Base-by-base conservation (phyloP, 2,797 vertebrate genomes). In the Loriculus beryllinus region DNA sequence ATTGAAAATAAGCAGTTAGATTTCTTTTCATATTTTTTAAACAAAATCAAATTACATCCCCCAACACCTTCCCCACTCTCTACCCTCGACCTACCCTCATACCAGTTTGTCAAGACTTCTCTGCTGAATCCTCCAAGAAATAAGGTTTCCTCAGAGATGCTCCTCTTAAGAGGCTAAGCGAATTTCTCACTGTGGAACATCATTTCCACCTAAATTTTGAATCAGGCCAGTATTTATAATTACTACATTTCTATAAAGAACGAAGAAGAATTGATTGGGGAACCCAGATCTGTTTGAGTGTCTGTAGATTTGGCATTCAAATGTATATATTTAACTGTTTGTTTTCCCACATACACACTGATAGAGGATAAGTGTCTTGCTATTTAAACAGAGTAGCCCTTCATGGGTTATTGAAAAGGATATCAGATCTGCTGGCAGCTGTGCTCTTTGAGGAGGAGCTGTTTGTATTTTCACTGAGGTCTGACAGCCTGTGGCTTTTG, bases 31-130 rank as follows among this genome's bases (percentile, higher is more conserved):
- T 25, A 14, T 25, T 56, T 49, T 83, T 13, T 13, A 40, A 67
- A 33, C 7, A 62, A 67, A 71, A 62, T 57, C 16, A 75, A 33
- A 25, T 70, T 51, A 37, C 1, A 11, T 5, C 3, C 8, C 6
- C 26, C 26, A 37, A 3, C 21, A 3, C 7, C 5, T 2, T 9
- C 3, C 7, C 3, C 17, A 17, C 54, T 25, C 33, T 37, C 15
- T 3, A 4, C 13, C 19, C 19, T 9, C 10, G 5, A 12, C 16
- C 7, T 78, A 12, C 14, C 20, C 2, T 83, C 25, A 21, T 63
- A 23, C 23, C 23, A 51, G 9, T 47, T 76, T 83, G 39, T 62
- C 13, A 26, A 63, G 52, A 25, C 9, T 48, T 88, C 56, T 57
- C 22, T 35, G 33, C 56, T 35, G 33, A 57, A 25, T 35, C 56